Base-by-base conservation (phyloP, 2,797 vertebrate genomes). In the Diplodus puntazzo region DNA sequence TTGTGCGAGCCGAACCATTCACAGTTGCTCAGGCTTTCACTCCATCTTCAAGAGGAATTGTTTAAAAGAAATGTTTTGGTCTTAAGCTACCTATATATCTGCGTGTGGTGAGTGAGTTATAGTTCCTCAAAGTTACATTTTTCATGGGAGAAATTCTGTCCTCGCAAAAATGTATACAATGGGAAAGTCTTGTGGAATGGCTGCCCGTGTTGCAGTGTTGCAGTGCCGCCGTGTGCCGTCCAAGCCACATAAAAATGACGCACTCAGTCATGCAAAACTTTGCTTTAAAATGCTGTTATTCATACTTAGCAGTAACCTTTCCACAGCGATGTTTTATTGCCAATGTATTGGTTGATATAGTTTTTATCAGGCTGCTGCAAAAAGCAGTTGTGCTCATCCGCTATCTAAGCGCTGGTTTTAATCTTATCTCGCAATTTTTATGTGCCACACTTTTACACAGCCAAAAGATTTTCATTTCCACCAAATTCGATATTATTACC, bases 11-110 rank as follows among this genome's bases (percentile, higher is more conserved):
- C 25, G 21, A 25, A 43, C 27, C 1, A 8, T 67, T 78, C 34
- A 53, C 27, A 0, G 0, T 39, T 67, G 49, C 42, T 48, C 49
- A 20, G 12, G 54, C 50, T 74, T 83, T 69, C 46, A 75, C 25
- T 79, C 58, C 42, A 42, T 79, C 64, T 75, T 77, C 18, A 72
- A 72, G 17, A 84, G 20, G 4, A 82, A 83, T 66, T 68, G 18
- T 59, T 20, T n/a, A 55, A 71, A 43, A 59, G 58, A 13, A 2
- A 1, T 42, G 30, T 52, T 48, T 52, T 52, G 13, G 58, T 78
- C 5, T 67, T 14, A 45, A 62, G 34, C 12, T 30, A 67, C 58
- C 27, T 73, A 43, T 72, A 42, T 59, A 55, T 82, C 25, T 58
- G 39, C 21, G 50, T 61, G 23, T n/a, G 6, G 27, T 12, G 9